These are phyloP conservation scores for Platycheirus albimanus DNA, from an alignment of 2,888 invertebrate species.

Conservation along the genomic window DNA sequence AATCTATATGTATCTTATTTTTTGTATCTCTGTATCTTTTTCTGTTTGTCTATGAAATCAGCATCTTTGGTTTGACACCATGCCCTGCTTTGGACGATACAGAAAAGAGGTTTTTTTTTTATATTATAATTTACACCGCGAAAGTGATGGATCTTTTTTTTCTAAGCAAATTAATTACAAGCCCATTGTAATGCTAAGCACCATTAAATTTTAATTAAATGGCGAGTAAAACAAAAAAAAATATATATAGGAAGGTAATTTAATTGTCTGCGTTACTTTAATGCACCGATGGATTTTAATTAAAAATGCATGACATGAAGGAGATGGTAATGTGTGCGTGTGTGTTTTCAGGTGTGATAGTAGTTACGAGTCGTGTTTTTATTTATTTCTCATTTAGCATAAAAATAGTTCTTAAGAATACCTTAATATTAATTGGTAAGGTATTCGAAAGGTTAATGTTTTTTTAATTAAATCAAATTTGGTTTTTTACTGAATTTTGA, in stretches of 20 bases:
- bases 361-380: too few species aligned
- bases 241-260: too few species aligned
- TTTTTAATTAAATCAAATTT: too few species aligned
- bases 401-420: too few species aligned
- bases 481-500: too few species aligned
- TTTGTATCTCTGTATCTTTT: background rate
- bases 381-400: too few species aligned
- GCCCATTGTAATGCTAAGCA: constrained; percentile 56
- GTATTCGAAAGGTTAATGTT: too few species aligned
- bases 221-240: constrained; percentile 30
- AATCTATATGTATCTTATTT: constrained; percentile 41
- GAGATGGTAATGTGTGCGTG: background rate
- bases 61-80: constrained; percentile 43
- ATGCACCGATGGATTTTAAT: constrained; percentile 67
- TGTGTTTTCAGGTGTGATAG: background rate
- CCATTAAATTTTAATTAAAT: constrained; percentile 72
- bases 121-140: too few species aligned
- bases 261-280: constrained; percentile 1
- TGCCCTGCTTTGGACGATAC: constrained; percentile 40
- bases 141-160: constrained; percentile 17
- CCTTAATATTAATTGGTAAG: too few species aligned
- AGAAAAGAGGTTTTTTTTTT: background rate
- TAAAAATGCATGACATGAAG: constrained; percentile 26
- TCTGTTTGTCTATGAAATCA: constrained; percentile 44
- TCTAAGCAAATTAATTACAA: constrained; percentile 54